Percentiles rank a stretch among this genome's conserved stretches.
phyloP scores from a whole-genome alignment of 2,888 invertebrate genomes.

The Frankliniella fusca region DNA sequence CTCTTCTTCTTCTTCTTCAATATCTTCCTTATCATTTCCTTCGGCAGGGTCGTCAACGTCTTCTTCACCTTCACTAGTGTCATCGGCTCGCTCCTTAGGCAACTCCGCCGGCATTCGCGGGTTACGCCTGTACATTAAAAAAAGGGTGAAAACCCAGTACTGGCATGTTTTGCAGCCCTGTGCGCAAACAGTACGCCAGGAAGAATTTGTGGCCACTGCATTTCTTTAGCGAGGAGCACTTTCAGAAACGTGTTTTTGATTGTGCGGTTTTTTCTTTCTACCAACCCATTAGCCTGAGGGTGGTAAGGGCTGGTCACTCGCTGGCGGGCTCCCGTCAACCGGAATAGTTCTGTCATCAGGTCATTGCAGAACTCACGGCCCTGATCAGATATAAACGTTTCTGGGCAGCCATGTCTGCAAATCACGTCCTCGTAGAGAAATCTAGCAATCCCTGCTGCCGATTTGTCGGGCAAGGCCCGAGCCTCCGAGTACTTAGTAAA shows the following conservation, averaged over 20 bases:
- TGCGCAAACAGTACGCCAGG: neutral
- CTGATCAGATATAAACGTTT: neutral
- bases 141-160: neutral
- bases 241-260: no score
- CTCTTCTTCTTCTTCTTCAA: neutral
- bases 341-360: neutral
- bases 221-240: no score
- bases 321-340: no score
- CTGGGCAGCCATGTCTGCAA: neutral
- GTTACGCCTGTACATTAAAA: neutral
- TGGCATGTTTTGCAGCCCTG: neutral
- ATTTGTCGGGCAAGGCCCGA: slow-evolving; percentile 25
- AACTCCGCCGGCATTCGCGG: neutral
- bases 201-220: no score
- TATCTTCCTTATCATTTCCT: neutral
- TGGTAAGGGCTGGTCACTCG: no score
- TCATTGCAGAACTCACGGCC: neutral
- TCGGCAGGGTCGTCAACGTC: neutral
- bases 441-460: slow-evolving; percentile 8
- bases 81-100: neutral
- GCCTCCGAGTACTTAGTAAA: slow-evolving; percentile 31
- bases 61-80: neutral
- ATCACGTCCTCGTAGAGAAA: slow-evolving; percentile 9
- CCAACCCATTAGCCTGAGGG: no score
- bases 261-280: no score